Evolutionary conservation across 2,797 vertebrate genomes (phyloP), one percentile per base, ranked within the genome.

Genomic region (Varecia variegata): DNA sequence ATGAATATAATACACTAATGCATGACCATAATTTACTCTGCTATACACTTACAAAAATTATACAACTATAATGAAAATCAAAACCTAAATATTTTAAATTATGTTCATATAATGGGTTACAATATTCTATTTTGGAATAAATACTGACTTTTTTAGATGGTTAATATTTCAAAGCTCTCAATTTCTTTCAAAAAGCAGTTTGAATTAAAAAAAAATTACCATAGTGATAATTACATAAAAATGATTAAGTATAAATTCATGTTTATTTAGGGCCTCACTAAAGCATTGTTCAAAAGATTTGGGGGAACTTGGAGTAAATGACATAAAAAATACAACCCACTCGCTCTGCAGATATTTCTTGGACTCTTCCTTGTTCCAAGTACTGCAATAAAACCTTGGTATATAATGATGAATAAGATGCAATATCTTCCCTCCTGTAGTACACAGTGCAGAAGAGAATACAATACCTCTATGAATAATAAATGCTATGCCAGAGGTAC

Each of bases 41-140:
- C 21, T 17, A 47, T 81, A 10, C 30, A 50, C 8, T 91, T 54
- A 18, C 23, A 74, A 90, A 81, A 65, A 12, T 12, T 15, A 4
- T 54, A 20, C 81, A 6, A 73, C 74, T 77, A 40, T 43, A 50
- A 43, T 25, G 30, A 60, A 93, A 89, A 71, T 9, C 1, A 58
- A 92, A 92, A 56, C 30, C 8, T 88, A 45, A 84, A 43, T 65
- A 81, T 71, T 96, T 96, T 45, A 81, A 89, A 77, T 71, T 76
- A 70, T 71, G 23, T 88, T 95, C 27, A 14, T 62, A 11, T 60
- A 68, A 81, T 58, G 38, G 58, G 17, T 85, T 81, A 52, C 4
- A 56, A 54, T 56, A 86, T 56, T 83, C 30, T 82, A 7, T 47
- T 83, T 12, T 58, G 56, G 62, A 23, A 87, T 17, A 74, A 92